Evolutionary conservation across 2,113 vertebrate species (phyloP), one percentile per base, ranked within the genome.

Genomic region (Amphilophus citrinellus): DNA sequence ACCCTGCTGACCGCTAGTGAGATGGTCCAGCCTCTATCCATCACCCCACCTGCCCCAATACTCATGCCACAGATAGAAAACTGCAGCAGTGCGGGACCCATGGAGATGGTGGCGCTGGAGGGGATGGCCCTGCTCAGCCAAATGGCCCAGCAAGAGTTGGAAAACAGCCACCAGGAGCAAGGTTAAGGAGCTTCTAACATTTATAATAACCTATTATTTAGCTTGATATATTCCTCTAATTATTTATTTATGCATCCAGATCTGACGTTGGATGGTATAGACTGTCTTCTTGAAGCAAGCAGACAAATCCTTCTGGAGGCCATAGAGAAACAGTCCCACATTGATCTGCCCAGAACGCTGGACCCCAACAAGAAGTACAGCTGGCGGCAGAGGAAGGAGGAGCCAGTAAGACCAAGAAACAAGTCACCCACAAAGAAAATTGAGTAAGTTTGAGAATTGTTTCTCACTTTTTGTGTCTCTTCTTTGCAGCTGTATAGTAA

Each of bases 351-450:
- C 1, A 94, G 98, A 82, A 97, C 97, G 24, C 95, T 99, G 88
- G 96, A 98, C 89, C 97, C 97, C 86, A 96, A 97, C 96, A 99
- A 97, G 95, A 98, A 97, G 82, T 99, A 99, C 93, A 99, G 98
- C 97, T 99, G 98, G 98, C 98, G 97, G 96, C 97, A 97, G 92
- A 98, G 97, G 94, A 99, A 98, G 83, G 98, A 98, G 32, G 97
- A 98, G 84, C 97, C 96, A 7, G 98, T 99, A 93, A 96, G 96
- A 92, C 17, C 39, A 61, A 80, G 59, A 60, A 24, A 37, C 18
- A 47, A 3, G 4, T n/a, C 50, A 0, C 17, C 17, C 15, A 47
- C 2, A n/a, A 50, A 71, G 44, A 22, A 62, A 61, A 66, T 20
- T 3, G 9, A 9, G 27, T 10, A 35, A 0, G 4, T 83, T 3